Evolutionary conservation across 2,888 invertebrate species (phyloP).

Genomic region (Callyntrura guangdongensis): DNA sequence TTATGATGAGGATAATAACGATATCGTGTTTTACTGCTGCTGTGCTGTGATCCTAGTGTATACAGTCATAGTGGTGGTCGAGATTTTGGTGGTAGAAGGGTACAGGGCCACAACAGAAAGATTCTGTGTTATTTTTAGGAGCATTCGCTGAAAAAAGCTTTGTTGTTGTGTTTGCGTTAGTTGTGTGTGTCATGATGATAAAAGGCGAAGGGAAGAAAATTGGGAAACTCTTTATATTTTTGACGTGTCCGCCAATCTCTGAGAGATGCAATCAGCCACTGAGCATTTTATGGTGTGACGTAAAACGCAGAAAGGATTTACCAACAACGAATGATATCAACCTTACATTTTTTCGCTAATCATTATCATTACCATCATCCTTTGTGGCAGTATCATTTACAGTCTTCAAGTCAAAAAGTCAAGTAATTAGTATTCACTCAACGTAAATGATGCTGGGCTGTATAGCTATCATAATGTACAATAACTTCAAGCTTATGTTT

Average conservation of each 20-base stretch:
- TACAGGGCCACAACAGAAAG: neutral
- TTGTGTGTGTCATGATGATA: conserved; percentile 9
- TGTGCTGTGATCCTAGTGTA: neutral
- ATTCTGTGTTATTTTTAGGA: neutral
- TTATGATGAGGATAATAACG: conserved; percentile 27
- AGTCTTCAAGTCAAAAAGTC: conserved; percentile 46
- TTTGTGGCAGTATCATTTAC: neutral
- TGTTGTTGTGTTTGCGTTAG: neutral
- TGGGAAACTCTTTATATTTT: conserved; percentile 31
- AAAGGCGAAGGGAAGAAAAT: conserved; percentile 4
- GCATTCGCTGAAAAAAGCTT: neutral
- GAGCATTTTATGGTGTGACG: conserved; percentile 61
- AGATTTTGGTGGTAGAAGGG: conserved; percentile 8
- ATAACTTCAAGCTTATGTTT: neutral
- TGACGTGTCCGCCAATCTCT: neutral
- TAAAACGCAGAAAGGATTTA: conserved; percentile 55
- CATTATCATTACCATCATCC: conserved; percentile 34
- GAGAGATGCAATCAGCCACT: conserved; percentile 26
- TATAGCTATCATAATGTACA: neutral
- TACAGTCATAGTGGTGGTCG: neutral
- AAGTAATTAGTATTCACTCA: conserved; percentile 69
- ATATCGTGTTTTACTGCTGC: conserved; percentile 4
- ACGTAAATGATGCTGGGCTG: conserved; percentile 3
- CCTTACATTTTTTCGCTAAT: conserved; percentile 1
- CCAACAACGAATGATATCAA: conserved; percentile 28